Evolutionary conservation across 1,140 invertebrate genomes (phyloP), one percentile per base, ranked within the genome.

Genomic region (Arion vulgaris): DNA sequence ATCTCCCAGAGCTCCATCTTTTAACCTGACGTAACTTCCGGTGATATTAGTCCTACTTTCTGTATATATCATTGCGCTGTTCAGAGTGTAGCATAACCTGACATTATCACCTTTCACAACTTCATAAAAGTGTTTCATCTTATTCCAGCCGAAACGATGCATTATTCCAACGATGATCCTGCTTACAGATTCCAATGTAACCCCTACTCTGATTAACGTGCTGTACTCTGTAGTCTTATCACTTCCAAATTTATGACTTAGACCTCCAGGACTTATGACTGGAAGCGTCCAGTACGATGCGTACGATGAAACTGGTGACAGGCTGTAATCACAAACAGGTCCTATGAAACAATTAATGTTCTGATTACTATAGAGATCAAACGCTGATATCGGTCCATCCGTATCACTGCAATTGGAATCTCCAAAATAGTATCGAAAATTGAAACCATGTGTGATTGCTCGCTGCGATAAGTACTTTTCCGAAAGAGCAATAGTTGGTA

Each of bases 231-330:
- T 45, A 5, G 32, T 5, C 72, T 89, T 88, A 36, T 87, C 79
- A 0, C 32, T 74, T 39, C 88, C 94, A 91, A 97, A 97, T 66
- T 95, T 95, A 81, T 96, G 95, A 0, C 96, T 96, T 87, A 96
- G 95, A 0, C 95, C 97, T 0, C 96, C 96, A 0, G 96, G 95
- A 0, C 96, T 97, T 9, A 98, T 91, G 0, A 98, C 95, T 0
- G 97, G 97, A 32, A 97, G 95, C 0, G 95, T 85, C 97, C 97
- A 98, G 28, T 94, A 94, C 7, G 95, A 95, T 0, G 96, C 95
- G 89, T 97, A 98, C 19, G 97, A 93, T 0, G 96, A 95, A 0
- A 98, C 96, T 0, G 97, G 97, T 0, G 97, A 96, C 75, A 98
- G 94, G 9, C 96, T 96, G 91, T 97, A 98, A 86, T 97, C 96